These are phyloP conservation scores for Andricus quercusramuli DNA, from an alignment of 2,888 invertebrate species.

Conservation along the genomic window DNA sequence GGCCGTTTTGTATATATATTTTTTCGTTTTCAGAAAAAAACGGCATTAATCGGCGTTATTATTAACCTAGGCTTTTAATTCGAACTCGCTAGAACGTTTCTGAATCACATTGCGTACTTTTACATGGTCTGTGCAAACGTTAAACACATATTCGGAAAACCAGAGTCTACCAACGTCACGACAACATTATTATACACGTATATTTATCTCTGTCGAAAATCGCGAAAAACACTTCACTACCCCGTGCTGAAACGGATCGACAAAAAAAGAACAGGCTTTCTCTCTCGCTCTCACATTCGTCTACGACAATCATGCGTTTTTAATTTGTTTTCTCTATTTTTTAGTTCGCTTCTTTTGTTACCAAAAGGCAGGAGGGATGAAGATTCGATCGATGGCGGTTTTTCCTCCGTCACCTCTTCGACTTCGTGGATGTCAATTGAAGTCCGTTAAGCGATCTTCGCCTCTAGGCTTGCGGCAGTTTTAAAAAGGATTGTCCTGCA, in stretches of 20 bases:
- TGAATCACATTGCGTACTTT: slow-evolving; percentile 58
- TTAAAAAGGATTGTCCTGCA: slow-evolving; percentile 37
- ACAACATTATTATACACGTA: slow-evolving; percentile 53
- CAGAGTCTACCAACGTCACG: slow-evolving; percentile 62
- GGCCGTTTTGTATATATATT: slow-evolving; percentile 10
- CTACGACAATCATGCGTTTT: slow-evolving; percentile 50
- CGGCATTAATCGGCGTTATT: slow-evolving; percentile 44
- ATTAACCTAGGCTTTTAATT: slow-evolving; percentile 40
- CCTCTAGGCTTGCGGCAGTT: slow-evolving; percentile 18
- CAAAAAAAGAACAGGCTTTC: slow-evolving; percentile 48
- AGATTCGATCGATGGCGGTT: neutral
- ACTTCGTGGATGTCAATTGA: slow-evolving; percentile 4
- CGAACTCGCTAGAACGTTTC: slow-evolving; percentile 50
- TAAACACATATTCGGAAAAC: slow-evolving; percentile 58
- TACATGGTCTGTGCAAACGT: slow-evolving; percentile 54
- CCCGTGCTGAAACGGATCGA: slow-evolving; percentile 54
- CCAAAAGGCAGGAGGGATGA: slow-evolving; percentile 28
- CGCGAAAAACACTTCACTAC: slow-evolving; percentile 54
- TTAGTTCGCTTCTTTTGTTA: slow-evolving; percentile 19
- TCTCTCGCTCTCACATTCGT: slow-evolving; percentile 42
- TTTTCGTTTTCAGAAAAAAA: neutral
- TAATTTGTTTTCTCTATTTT: slow-evolving; percentile 12
- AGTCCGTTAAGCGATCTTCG: neutral
- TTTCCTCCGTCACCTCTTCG: slow-evolving; percentile 5
- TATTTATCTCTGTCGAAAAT: slow-evolving; percentile 51